Conservation (phyloP, 2,113 vertebrate genomes). For the Loxodonta africana region DNA sequence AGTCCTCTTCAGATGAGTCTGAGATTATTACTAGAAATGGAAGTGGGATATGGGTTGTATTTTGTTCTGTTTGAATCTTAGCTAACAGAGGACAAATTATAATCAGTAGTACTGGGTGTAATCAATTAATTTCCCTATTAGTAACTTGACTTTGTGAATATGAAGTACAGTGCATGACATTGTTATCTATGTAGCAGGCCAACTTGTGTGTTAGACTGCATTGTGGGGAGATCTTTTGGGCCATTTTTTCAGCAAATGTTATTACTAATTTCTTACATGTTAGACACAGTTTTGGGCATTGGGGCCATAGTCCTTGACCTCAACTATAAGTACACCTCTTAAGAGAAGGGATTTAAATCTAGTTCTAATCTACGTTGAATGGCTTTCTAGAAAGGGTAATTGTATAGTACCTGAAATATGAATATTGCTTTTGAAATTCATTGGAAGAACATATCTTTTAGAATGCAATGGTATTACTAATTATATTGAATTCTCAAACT, state of each 20-base stretch:
- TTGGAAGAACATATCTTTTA: conserved; percentile 6
- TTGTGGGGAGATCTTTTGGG: not conserved
- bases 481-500: not conserved
- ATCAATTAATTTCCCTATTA: not conserved
- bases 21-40: not conserved
- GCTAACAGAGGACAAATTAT: not conserved
- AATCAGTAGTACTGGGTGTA: not conserved
- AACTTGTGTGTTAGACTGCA: not conserved
- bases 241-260: not conserved
- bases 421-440: conserved; percentile 29
- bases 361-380: not conserved
- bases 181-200: not conserved
- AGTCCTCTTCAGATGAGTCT: not conserved
- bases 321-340: not conserved
- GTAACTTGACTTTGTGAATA: not conserved
- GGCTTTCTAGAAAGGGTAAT: not conserved
- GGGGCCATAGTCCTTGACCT: not conserved
- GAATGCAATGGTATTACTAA: not conserved
- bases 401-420: not conserved
- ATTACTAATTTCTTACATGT: not conserved
- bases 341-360: not conserved
- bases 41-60: not conserved
- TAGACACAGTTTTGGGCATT: not conserved
- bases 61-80: not conserved
- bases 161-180: not conserved